phyloP scores from a whole-genome alignment of 2,113 vertebrate genomes.

The Aythya baeri region DNA sequence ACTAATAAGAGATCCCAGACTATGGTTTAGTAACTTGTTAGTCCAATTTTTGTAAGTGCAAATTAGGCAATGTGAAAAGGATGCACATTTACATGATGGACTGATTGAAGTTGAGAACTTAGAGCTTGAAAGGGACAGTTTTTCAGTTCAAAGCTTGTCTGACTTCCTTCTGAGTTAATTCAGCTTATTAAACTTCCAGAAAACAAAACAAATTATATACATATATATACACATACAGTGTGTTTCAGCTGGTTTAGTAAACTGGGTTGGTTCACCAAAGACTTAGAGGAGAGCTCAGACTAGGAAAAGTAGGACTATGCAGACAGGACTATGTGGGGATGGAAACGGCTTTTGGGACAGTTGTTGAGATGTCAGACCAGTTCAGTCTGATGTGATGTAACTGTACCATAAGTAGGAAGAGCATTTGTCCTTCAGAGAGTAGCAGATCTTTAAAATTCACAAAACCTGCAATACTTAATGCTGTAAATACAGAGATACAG shows the following conservation, averaged over 20 bases:
- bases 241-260: neutral
- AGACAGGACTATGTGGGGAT: neutral
- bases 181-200: neutral
- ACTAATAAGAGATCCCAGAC: neutral
- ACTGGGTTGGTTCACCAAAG: neutral
- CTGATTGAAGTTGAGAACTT: neutral
- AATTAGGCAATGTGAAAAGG: neutral
- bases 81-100: neutral
- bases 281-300: neutral
- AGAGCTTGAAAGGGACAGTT: neutral
- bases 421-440: neutral
- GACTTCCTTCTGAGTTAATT: neutral
- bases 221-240: neutral
- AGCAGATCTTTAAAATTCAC: neutral
- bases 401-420: neutral
- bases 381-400: neutral
- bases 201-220: neutral
- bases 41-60: neutral
- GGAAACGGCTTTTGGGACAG: neutral
- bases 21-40: neutral
- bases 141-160: neutral
- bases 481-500: neutral
- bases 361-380: neutral
- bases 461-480: neutral
- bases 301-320: neutral